Conservation (phyloP, 1,140 invertebrate species). For the Penaeus chinensis region DNA sequence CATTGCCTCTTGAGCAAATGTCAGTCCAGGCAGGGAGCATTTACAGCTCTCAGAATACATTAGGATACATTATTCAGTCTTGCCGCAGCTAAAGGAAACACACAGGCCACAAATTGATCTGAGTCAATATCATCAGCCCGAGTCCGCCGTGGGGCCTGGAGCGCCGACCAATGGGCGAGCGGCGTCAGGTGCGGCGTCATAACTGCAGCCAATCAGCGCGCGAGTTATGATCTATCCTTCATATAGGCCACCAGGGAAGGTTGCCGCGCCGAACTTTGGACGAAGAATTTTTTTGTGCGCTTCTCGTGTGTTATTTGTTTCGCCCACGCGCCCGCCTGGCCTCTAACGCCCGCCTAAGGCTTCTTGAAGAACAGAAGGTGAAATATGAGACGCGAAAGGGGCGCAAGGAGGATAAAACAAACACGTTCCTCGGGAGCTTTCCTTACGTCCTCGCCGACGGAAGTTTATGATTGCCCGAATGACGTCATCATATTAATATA, state of each 20-base stretch:
- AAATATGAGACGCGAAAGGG: no score
- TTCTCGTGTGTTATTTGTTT: neutral
- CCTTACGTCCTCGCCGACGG: neutral
- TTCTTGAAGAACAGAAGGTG: no score
- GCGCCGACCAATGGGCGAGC: constrained; percentile 41
- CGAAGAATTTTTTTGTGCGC: neutral
- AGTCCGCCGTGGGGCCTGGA: neutral
- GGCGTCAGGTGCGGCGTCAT: constrained; percentile 46
- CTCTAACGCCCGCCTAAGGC: no score
- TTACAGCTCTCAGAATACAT: constrained; percentile 42
- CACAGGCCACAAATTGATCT: constrained; percentile 36
- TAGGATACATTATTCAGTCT: constrained; percentile 29
- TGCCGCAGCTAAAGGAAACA: constrained; percentile 18
- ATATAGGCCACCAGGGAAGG: constrained; percentile 36
- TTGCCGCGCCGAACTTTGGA: constrained; percentile 37
- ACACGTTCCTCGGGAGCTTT: no score
- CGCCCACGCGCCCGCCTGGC: no score
- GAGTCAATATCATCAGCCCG: constrained; percentile 27
- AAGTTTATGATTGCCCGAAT: constrained; percentile 47
- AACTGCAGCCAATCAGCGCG: constrained; percentile 52
- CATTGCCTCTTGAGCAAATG: constrained; percentile 14
- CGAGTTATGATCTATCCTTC: constrained; percentile 61
- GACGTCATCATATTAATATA: constrained; percentile 61
- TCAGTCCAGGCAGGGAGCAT: constrained; percentile 33
- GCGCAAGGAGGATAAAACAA: no score